phyloP scores from a whole-genome alignment of 2,113 vertebrate species.

The Tachuris rubrigastra region DNA sequence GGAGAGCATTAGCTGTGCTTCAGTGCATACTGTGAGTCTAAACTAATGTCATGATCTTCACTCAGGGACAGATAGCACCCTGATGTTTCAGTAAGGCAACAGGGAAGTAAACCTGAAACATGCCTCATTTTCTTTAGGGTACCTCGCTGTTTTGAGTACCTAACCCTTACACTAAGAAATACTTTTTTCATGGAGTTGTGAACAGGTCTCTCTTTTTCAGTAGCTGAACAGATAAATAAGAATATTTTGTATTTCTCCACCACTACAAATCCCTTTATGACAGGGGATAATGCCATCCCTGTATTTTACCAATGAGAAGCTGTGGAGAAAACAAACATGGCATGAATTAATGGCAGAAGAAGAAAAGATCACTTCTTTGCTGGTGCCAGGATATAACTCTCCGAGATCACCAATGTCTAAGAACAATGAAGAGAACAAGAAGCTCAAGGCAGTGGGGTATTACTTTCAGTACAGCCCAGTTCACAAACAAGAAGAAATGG shows the following conservation, averaged over 20 bases:
- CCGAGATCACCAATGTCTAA: not conserved
- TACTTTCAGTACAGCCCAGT: not conserved
- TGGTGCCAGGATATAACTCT: not conserved
- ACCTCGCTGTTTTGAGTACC: not conserved
- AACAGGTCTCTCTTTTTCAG: not conserved
- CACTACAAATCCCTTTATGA: not conserved
- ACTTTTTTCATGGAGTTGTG: not conserved
- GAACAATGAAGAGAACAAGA: not conserved
- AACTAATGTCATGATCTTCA: not conserved
- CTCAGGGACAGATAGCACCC: not conserved
- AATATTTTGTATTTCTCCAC: not conserved
- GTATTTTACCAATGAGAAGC: not conserved
- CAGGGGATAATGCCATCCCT: not conserved
- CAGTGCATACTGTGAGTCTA: not conserved
- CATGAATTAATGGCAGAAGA: not conserved
- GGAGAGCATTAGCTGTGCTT: slow-evolving; percentile 2
- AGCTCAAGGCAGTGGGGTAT: not conserved
- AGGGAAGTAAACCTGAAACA: not conserved
- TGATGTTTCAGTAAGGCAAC: not conserved
- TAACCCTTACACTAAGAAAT: not conserved
- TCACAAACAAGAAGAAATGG: not conserved
- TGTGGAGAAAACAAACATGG: not conserved
- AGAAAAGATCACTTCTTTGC: not conserved
- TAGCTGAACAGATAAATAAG: not conserved
- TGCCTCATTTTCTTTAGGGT: not conserved